These are phyloP conservation scores for Lagopus leucura DNA, from an alignment of 2,113 vertebrate species.

Conservation along the genomic window DNA sequence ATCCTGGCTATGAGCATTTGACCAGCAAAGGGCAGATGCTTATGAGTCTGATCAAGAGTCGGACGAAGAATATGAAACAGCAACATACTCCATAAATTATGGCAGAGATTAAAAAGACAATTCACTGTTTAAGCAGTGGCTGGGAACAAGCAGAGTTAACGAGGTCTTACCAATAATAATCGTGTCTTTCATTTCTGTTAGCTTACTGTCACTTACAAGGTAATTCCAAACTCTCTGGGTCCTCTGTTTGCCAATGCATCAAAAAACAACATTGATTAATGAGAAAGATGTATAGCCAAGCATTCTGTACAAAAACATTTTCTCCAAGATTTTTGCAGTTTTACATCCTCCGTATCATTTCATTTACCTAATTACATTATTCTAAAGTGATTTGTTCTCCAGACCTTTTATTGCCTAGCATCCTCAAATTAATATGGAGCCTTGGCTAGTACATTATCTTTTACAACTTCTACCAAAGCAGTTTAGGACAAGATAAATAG, in stretches of 20 bases:
- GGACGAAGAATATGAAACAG: not conserved
- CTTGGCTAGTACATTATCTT: not conserved
- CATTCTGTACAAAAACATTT: not conserved
- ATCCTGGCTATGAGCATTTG: not conserved
- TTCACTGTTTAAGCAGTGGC: not conserved
- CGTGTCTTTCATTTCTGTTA: not conserved
- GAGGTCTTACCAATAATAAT: not conserved
- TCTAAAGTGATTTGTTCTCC: conserved; percentile 12
- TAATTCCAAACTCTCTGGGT: not conserved
- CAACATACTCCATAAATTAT: not conserved
- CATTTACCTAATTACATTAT: conserved; percentile 23
- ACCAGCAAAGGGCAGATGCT: not conserved
- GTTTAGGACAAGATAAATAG: conserved; percentile 68
- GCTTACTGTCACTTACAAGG: not conserved
- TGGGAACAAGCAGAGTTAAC: not conserved
- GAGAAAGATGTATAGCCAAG: not conserved
- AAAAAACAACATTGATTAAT: not conserved
- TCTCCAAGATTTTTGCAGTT: not conserved
- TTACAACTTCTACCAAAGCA: conserved; percentile 5
- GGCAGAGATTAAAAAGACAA: not conserved
- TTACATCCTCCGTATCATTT: not conserved
- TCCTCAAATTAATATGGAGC: not conserved
- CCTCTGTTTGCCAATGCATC: not conserved
- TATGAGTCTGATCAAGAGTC: not conserved
- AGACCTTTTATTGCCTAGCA: not conserved